A percentile compares a stretch with the other conserved stretches of the same genome.
phyloP scores from a whole-genome alignment of 2,113 vertebrate genomes.

The Leptobrachium leishanense region DNA sequence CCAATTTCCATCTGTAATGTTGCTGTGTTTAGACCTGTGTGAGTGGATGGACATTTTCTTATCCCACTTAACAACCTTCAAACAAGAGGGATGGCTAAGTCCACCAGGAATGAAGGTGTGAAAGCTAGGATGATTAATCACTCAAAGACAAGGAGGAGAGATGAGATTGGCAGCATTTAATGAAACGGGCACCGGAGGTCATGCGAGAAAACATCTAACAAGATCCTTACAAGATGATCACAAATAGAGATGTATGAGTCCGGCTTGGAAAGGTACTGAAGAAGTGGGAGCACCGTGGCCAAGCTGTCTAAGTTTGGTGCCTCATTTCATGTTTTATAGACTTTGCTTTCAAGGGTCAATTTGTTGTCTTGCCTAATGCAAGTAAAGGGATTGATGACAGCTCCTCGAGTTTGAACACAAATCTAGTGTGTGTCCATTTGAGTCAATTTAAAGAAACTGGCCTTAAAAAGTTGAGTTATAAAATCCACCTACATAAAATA shows the following conservation, averaged over 20 bases:
- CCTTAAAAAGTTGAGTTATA: too few species aligned
- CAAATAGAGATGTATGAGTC: constrained; percentile 38
- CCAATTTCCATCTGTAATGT: neutral
- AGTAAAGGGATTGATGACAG: too few species aligned
- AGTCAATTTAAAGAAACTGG: too few species aligned
- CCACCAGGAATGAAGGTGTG: constrained; percentile 15
- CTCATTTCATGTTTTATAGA: too few species aligned
- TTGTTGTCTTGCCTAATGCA: too few species aligned
- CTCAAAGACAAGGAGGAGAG: constrained; percentile 21
- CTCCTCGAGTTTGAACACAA: too few species aligned
- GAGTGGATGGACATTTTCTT: neutral
- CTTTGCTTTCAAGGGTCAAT: too few species aligned
- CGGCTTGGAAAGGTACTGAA: constrained; percentile 13
- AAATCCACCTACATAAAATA: too few species aligned
- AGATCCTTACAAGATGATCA: constrained; percentile 1
- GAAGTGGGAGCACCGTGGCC: constrained; percentile 24
- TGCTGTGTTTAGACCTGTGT: neutral
- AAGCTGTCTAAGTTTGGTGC: neutral
- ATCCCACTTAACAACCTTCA: constrained; percentile 18
- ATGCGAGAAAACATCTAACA: constrained; percentile 37
- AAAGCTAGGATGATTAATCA: constrained; percentile 27
- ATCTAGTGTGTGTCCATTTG: too few species aligned
- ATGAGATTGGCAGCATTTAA: constrained; percentile 41
- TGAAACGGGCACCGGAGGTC: constrained; percentile 38
- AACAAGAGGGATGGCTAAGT: constrained; percentile 12